These are phyloP conservation scores for Champsocephalus gunnari DNA, from an alignment of 2,797 vertebrate species.

Conservation along the genomic window DNA sequence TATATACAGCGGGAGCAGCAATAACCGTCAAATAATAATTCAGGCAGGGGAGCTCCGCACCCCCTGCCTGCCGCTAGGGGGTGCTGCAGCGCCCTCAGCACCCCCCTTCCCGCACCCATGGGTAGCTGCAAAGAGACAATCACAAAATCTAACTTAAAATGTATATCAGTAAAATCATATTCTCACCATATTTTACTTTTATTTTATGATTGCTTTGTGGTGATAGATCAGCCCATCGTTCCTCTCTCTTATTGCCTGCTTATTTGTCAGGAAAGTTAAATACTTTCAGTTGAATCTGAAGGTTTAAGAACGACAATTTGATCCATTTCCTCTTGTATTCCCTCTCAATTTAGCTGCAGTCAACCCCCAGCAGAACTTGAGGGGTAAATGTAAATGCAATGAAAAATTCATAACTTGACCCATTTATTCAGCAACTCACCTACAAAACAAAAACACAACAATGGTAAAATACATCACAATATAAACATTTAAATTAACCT, in stretches of 20 bases:
- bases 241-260: too few species aligned
- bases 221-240: too few species aligned
- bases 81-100: too few species aligned
- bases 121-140: neutral
- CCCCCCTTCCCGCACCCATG: too few species aligned
- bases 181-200: neutral
- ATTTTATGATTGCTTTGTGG: neutral
- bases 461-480: neutral
- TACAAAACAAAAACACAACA: conserved; percentile 2
- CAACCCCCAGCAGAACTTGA: conserved; percentile 1
- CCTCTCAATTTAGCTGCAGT: neutral
- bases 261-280: neutral
- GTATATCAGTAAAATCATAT: neutral
- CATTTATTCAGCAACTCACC: conserved; percentile 44
- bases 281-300: neutral
- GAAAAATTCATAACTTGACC: conserved; percentile 59
- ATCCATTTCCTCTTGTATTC: neutral
- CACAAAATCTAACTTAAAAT: too few species aligned
- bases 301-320: conserved; percentile 1
- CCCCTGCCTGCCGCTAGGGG: too few species aligned
- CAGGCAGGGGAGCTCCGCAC: too few species aligned
- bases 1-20: too few species aligned
- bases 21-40: too few species aligned
- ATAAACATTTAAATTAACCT: neutral
- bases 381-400: conserved; percentile 20